phyloP scores from a whole-genome alignment of 2,797 vertebrate genomes.

The Perodicticus potto region DNA sequence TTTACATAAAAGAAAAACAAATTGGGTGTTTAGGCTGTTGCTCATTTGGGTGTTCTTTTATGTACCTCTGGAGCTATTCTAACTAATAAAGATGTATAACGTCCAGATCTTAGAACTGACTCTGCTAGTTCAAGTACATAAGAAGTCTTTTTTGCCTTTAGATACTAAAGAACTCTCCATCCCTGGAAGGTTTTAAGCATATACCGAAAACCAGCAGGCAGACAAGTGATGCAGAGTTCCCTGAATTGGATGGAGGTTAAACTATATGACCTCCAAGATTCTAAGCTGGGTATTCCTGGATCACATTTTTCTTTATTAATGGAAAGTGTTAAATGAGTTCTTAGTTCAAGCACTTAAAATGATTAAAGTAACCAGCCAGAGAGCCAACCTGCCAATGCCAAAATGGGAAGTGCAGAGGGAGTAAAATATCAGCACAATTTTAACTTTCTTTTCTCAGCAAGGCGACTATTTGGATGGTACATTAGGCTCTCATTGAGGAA shows the following conservation, averaged over 20 bases:
- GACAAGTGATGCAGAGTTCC: slow-evolving; percentile 66
- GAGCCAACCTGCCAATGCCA: slow-evolving; percentile 79
- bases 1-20: neutral
- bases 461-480: slow-evolving; percentile 66
- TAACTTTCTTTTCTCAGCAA: slow-evolving; percentile 75
- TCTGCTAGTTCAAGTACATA: neutral
- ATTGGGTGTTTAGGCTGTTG: neutral
- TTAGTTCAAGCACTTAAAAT: slow-evolving; percentile 85
- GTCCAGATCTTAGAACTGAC: neutral
- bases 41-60: neutral
- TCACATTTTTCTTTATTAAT: slow-evolving; percentile 83
- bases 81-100: neutral
- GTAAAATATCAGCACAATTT: slow-evolving; percentile 78
- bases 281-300: slow-evolving; percentile 78
- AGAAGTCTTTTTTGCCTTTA: neutral
- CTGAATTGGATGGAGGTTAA: slow-evolving; percentile 68
- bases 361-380: slow-evolving; percentile 83
- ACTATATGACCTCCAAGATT: slow-evolving; percentile 65
- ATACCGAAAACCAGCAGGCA: slow-evolving; percentile 60
- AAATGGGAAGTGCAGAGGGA: slow-evolving; percentile 72
- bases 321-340: slow-evolving; percentile 82
- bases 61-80: neutral
- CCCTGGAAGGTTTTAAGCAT: neutral
- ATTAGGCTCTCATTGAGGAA: slow-evolving; percentile 67
- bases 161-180: neutral